These are phyloP conservation scores for Watsonalla binaria DNA, from an alignment of 2,888 invertebrate genomes.

Conservation along the genomic window DNA sequence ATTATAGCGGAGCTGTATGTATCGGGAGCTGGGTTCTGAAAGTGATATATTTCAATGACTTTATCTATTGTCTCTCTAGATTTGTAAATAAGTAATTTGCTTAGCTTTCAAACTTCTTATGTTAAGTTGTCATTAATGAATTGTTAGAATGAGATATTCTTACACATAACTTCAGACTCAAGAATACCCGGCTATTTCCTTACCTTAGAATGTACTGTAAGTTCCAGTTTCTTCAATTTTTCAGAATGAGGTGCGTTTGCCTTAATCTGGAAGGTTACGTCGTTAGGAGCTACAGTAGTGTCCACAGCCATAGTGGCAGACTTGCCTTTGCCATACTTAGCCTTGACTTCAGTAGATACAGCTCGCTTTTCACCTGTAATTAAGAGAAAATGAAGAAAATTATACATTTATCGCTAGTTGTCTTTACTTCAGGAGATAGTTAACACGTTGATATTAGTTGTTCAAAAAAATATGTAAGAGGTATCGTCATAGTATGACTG, in stretches of 20 bases:
- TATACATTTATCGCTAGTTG: neutral
- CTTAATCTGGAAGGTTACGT: slow-evolving; percentile 40
- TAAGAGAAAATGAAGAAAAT: neutral
- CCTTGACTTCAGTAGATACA: slow-evolving; percentile 50
- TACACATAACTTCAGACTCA: too few species aligned
- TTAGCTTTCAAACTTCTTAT: too few species aligned
- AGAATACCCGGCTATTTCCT: neutral
- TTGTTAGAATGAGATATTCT: too few species aligned
- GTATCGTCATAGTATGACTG: too few species aligned
- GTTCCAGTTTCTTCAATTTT: slow-evolving; percentile 66
- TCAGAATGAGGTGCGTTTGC: slow-evolving; percentile 63
- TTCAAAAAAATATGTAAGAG: too few species aligned
- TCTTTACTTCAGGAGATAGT: neutral
- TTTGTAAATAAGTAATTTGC: neutral
- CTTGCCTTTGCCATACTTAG: slow-evolving; percentile 64
- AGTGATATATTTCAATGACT: neutral
- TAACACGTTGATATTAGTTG: neutral
- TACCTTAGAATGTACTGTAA: slow-evolving; percentile 70
- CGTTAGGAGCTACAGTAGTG: slow-evolving; percentile 36
- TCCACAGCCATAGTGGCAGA: slow-evolving; percentile 60
- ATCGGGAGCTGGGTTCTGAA: slow-evolving; percentile 57
- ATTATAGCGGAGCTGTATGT: slow-evolving; percentile 50
- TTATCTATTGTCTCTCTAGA: too few species aligned
- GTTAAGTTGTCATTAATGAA: too few species aligned
- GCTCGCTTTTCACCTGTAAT: slow-evolving; percentile 45